Percentiles rank a stretch among this genome's conserved stretches.
phyloP scores from a whole-genome alignment of 1,140 invertebrate genomes.

The Drosophila littoralis region DNA sequence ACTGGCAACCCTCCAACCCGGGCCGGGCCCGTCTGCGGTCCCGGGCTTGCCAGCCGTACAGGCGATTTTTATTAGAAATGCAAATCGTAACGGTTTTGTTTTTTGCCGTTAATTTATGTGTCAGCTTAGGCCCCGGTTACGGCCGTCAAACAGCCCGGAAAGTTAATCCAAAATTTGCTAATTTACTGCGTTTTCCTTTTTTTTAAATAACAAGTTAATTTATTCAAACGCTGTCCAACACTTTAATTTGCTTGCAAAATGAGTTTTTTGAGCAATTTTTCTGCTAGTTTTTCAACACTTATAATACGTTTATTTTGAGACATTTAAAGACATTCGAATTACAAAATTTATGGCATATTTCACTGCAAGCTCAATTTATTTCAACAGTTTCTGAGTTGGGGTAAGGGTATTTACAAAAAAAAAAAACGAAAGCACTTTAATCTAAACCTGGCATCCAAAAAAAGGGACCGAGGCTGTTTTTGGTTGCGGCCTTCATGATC shows the following conservation, averaged over 20 bases:
- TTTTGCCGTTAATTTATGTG: conserved; percentile 47
- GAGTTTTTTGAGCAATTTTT: no score
- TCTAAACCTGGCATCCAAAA: conserved; percentile 12
- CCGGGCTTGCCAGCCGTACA: not conserved
- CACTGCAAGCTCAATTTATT: not conserved
- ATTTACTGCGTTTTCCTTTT: conserved; percentile 8
- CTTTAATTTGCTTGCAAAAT: no score
- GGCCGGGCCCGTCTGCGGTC: conserved; percentile 8
- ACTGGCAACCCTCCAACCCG: conserved; percentile 42
- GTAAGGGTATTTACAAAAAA: conserved; percentile 1
- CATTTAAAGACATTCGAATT: no score
- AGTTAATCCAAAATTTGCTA: conserved; percentile 8
- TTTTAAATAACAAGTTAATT: not conserved
- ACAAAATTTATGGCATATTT: not conserved
- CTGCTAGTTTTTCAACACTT: not conserved
- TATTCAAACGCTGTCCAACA: not conserved
- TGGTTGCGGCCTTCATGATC: conserved; percentile 39
- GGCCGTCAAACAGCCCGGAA: not conserved
- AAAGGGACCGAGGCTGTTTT: conserved; percentile 34
- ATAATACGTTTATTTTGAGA: no score
- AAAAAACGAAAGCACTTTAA: not conserved
- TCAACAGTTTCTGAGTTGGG: conserved; percentile 4
- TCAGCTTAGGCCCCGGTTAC: not conserved
- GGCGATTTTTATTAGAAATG: conserved; percentile 57
- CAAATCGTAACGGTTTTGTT: conserved; percentile 65